Base-by-base conservation (phyloP, 2,113 vertebrate genomes). In the Stigmatopora nigra region DNA sequence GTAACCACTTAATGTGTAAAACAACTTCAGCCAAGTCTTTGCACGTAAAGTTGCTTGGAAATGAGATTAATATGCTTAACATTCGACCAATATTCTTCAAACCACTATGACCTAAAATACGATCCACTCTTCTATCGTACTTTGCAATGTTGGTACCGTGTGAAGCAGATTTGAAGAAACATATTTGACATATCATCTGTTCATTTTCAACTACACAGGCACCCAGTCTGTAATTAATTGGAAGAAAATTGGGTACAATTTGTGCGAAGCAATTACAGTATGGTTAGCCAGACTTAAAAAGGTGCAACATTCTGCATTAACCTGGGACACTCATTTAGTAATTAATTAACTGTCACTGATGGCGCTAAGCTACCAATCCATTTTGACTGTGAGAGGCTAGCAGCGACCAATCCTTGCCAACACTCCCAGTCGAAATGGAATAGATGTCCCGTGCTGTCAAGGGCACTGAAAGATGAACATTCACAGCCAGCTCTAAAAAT, bases 1-100 rank as follows among this genome's bases (percentile, higher is more conserved):
- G 72, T 68, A 78, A 76, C 75, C 65, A 63, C 77, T 78, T 55
- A 70, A 77, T 76, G 74, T 72, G 84, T 74, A 67, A 75, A 48
- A 71, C 61, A 63, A 74, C 65, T 68, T 62, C 69, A 70, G 79
- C 71, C 76, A 63, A 67, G 64, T 70, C 73, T 59, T 67, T 31
- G 17, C 51, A 53, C 10, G 19, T 25, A 13, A 31, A 64, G 25
- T 35, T 44, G 55, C 44, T 67, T 63, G 51, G 25, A 70, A 13
- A 22, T 65, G 38, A 63, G 3, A 46, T 52, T 69, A 52, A 56
- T 62, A 44, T 52, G 45, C 65, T 64, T 20, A 36, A 60, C 12
- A 16, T 47, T n/a, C 20, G 31, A 61, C 52, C 14, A 67, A 63
- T 14, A 49, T 38, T 71, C 57, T 62, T 56, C 10, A 25, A 12